Base-by-base conservation (phyloP, 2,113 vertebrate genomes). In the Cairina moschata region DNA sequence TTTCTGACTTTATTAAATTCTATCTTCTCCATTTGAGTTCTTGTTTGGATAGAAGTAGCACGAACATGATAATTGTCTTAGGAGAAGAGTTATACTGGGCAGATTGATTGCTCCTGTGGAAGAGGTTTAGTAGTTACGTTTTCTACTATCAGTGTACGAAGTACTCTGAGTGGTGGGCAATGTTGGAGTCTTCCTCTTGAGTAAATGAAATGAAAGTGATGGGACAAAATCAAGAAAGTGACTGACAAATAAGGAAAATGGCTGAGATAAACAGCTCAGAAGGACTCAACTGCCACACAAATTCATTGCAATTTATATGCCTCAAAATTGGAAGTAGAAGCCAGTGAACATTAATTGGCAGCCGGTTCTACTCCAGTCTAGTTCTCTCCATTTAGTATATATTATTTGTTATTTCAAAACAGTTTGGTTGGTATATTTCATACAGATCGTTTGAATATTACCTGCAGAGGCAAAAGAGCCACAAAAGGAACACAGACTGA, bases 201-300 rank as follows among this genome's bases (percentile, higher is more conserved):
- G 38, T 15, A 90, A 82, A 76, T 36, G 36, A 72, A 88, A 71
- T 62, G 59, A 26, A 36, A 36, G 14, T 26, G 34, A 62, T 62
- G 34, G 34, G 9, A 62, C 59, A 62, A 62, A 78, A 54, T 40
- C 26, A 75, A 66, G 29, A 82, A 95, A 82, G 54, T 36, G 54
- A 58, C 29, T 18, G 38, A 10, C 23, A 62, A 75, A 58, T 59
- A 17, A 67, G 69, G 26, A 82, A 95, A 79, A 54, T 38, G 59
- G 56, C 25, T 74, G 56, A 71, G 52, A 62, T 31, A 5, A n/a
- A 73, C 0, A 0, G 11, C n/a, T 63, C 3, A 1, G 46, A 92
- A 93, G 66, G 44, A 60, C n/a, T 62, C 4, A 0, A 62, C 31
- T 71, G 46, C 14, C 71, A 71, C 22, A 84, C 52, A 93, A 88